A percentile compares a stretch with the other conserved stretches of the same genome.
phyloP scores from a whole-genome alignment of 2,797 vertebrate species.

The Ataeniobius toweri region DNA sequence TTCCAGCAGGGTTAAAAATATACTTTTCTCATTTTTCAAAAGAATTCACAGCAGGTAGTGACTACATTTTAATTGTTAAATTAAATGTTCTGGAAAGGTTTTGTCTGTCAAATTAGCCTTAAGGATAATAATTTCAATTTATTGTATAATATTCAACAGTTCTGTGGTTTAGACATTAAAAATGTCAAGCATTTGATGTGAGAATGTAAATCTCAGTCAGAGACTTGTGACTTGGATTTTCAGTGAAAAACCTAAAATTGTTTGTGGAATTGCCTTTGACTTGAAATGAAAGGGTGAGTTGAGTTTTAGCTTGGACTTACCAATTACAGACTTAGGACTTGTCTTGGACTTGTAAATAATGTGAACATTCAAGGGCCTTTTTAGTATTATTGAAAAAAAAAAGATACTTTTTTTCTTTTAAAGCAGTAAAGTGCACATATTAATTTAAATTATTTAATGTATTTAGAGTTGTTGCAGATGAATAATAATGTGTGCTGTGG shows the following conservation, averaged over 20 bases:
- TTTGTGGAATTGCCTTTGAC: no score
- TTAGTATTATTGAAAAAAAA: no score
- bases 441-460: background rate
- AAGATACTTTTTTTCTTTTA: background rate
- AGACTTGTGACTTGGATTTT: no score
- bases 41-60: background rate
- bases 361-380: background rate
- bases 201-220: no score
- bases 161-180: no score
- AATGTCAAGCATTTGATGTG: no score
- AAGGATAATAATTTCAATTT: no score
- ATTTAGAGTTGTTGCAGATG: background rate
- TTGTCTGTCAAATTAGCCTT: background rate
- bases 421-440: background rate
- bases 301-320: background rate
- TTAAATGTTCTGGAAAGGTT: background rate
- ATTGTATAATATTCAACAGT: no score
- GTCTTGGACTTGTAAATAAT: background rate
- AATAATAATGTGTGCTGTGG: background rate
- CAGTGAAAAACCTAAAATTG: no score
- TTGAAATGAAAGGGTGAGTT: no score
- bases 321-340: background rate
- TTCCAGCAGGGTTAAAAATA: background rate
- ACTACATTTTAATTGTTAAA: background rate
- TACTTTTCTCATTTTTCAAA: background rate